Evolutionary conservation across 2,113 vertebrate species (phyloP), one percentile per base, ranked within the genome.

Genomic region (Thinocorus orbignyianus): DNA sequence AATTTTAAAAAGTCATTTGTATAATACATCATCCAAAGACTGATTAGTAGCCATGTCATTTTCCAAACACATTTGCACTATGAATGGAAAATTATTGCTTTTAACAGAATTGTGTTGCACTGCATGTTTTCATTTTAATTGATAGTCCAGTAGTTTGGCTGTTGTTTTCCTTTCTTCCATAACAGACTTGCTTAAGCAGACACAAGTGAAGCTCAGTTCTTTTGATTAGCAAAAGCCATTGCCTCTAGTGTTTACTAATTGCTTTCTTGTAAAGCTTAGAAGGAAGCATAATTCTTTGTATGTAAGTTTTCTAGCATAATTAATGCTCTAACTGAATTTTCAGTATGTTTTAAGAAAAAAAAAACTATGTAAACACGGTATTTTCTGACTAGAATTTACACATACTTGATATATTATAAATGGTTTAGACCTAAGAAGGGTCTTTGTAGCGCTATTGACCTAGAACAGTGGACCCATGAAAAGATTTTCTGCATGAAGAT

Each of bases 191-290:
- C 28, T 88, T 87, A 90, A 97, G 65, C 14, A 94, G 35, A 72
- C 61, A 79, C 73, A 86, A 88, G 93, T 85, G 94, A 82, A 93
- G 22, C 66, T 96, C 80, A 48, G 42, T 89, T 97, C 74, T 89
- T 97, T 81, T 85, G 87, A 97, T 96, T 86, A 96, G 85, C 48
- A 91, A 90, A 78, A 96, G 55, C 26, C 46, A 35, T 92, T 95
- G 83, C 93, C 95, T 96, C 80, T 85, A 80, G 91, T 74, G 87
- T 88, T 97, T 96, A 95, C 96, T 97, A 96, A 97, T 83, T 93
- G 65, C 61, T 97, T 86, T 60, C 91, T 96, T 94, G 64, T 78
- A 96, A 93, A 73, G 52, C 64, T 80, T 81, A 96, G 90, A 95
- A 79, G 44, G 76, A 83, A 95, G 25, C 41, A n/a, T 78, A 60